These are phyloP conservation scores for Leptatherina wallacei DNA, from an alignment of 2,797 vertebrate genomes.

Conservation along the genomic window DNA sequence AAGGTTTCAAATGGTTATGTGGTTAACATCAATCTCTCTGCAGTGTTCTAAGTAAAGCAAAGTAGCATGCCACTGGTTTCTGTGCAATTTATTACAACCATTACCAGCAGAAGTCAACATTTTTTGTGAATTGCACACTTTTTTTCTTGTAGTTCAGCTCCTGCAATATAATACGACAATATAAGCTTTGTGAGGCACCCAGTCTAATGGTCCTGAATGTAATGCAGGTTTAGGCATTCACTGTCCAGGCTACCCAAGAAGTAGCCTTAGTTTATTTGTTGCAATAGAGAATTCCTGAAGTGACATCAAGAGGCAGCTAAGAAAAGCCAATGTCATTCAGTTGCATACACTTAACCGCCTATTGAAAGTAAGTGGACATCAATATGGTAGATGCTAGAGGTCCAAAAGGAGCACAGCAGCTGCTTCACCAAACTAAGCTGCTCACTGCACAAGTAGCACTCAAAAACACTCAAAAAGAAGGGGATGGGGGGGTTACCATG, in stretches of 20 bases:
- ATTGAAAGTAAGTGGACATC: constrained; percentile 56
- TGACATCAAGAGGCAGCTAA: constrained; percentile 28
- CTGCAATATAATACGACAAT: constrained; percentile 34
- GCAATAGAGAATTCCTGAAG: constrained; percentile 37
- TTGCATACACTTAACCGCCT: constrained; percentile 49
- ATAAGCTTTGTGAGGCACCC: constrained; percentile 42
- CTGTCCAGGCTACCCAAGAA: constrained; percentile 46
- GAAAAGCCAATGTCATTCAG: constrained; percentile 51
- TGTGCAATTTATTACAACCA: constrained; percentile 74
- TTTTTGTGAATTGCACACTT: constrained; percentile 54
- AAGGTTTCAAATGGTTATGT: constrained; percentile 54
- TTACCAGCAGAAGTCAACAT: constrained; percentile 65
- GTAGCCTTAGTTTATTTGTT: constrained; percentile 25
- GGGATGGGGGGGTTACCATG: constrained; percentile 15
- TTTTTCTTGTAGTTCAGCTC: constrained; percentile 31
- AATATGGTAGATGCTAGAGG: constrained; percentile 44
- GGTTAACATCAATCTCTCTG: constrained; percentile 71
- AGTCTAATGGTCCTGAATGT: constrained; percentile 43
- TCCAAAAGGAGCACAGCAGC: constrained; percentile 49
- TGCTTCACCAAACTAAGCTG: constrained; percentile 57
- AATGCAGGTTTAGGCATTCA: constrained; percentile 35
- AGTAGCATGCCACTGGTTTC: constrained; percentile 70
- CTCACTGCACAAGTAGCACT: constrained; percentile 58
- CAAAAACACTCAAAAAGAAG: constrained; percentile 52
- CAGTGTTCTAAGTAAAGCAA: constrained; percentile 69